Evolutionary conservation across 2,888 invertebrate genomes (phyloP).

Genomic region (Fragum fragum): DNA sequence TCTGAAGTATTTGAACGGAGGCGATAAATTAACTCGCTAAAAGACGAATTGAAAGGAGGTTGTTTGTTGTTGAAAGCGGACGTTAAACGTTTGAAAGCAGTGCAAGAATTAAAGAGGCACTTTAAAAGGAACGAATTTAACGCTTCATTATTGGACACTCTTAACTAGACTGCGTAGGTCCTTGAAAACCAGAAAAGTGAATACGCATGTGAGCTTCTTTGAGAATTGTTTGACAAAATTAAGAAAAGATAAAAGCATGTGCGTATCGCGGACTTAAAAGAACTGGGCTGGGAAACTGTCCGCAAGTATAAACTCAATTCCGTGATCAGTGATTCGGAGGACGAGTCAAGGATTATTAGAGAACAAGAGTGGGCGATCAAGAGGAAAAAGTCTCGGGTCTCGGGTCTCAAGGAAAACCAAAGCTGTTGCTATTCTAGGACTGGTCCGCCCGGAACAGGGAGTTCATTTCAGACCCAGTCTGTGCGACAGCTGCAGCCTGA

Average conservation of each 20-base stretch:
- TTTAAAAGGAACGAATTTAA: conserved; percentile 20
- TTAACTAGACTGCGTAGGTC: conserved; percentile 15
- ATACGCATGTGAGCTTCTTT: not conserved
- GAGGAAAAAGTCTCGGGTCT: not conserved
- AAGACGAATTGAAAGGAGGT: conserved; percentile 19
- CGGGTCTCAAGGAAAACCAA: too few species aligned
- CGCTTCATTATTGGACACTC: not conserved
- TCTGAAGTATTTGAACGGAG: not conserved
- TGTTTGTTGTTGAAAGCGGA: conserved; percentile 1
- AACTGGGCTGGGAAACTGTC: conserved; percentile 46
- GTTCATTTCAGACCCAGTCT: not conserved
- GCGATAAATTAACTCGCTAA: conserved; percentile 14
- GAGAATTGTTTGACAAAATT: conserved; percentile 9
- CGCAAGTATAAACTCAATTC: conserved; percentile 39
- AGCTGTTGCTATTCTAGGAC: not conserved
- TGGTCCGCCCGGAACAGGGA: not conserved
- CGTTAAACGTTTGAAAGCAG: conserved; percentile 11
- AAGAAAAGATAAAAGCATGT: conserved; percentile 27
- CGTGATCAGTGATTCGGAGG: conserved; percentile 44
- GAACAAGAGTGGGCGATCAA: conserved; percentile 37
- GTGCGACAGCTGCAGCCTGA: not conserved
- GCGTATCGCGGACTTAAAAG: conserved; percentile 40
- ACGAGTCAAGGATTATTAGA: conserved; percentile 32
- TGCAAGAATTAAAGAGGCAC: conserved; percentile 6
- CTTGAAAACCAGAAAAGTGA: conserved; percentile 1